Conservation (phyloP, 1,140 invertebrate species). For the Hydropsyche tenuis region DNA sequence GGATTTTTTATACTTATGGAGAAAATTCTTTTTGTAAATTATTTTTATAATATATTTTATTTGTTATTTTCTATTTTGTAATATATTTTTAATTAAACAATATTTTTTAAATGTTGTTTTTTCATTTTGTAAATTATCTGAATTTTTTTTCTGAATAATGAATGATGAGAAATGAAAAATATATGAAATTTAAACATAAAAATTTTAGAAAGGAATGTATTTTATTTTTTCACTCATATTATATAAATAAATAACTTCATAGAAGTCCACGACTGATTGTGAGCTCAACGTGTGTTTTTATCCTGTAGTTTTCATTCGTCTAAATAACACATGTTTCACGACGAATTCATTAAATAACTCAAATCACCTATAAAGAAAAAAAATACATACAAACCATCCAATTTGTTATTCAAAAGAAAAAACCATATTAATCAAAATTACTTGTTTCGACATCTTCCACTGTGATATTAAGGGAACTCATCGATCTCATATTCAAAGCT, state of each 20-base stretch:
- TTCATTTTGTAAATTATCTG: neutral
- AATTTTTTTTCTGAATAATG: no score
- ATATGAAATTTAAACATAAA: no score
- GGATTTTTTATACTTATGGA: neutral
- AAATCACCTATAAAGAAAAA: neutral
- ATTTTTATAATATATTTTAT: conserved; percentile 32
- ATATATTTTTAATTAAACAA: conserved; percentile 38
- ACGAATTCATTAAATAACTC: neutral
- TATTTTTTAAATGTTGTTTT: conserved; percentile 10
- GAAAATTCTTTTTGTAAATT: conserved; percentile 20
- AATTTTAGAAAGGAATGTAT: no score
- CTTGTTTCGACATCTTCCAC: conserved; percentile 19
- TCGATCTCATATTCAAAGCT: conserved; percentile 27
- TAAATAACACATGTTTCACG: neutral
- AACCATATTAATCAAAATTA: conserved; percentile 1
- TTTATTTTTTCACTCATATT: no score
- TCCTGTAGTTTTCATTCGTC: neutral
- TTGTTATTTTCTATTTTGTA: conserved; percentile 36
- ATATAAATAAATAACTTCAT: no score
- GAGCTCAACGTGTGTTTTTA: no score
- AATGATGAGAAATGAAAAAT: no score
- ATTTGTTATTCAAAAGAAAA: no score
- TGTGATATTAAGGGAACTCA: conserved; percentile 8
- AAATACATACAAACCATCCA: no score
- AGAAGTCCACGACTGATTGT: no score